phyloP scores from a whole-genome alignment of 2,113 vertebrate genomes.

The Chiloscyllium plagiosum region DNA sequence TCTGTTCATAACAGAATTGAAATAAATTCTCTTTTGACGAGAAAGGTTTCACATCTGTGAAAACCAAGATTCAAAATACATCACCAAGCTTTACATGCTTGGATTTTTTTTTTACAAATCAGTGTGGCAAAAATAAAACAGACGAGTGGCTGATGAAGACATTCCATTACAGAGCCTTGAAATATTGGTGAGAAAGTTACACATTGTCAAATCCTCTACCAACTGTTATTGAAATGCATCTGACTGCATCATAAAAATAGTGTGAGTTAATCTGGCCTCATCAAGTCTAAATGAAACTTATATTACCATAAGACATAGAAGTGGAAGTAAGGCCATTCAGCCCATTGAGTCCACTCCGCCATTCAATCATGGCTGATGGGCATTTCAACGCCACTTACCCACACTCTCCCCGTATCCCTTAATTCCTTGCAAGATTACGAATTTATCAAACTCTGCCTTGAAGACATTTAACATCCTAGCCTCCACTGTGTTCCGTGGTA shows the following conservation, averaged over 20 bases:
- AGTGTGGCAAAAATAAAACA: neutral
- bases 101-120: neutral
- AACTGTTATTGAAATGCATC: neutral
- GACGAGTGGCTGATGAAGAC: neutral
- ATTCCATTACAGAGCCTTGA: neutral
- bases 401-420: too few relatives aligned
- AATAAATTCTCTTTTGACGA: neutral
- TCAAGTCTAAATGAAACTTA: neutral
- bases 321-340: too few relatives aligned
- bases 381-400: too few relatives aligned
- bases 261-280: neutral
- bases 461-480: too few relatives aligned
- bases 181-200: neutral
- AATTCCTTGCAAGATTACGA: too few relatives aligned
- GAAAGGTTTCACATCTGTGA: neutral
- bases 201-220: neutral
- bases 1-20: neutral
- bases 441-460: too few relatives aligned
- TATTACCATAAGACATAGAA: neutral
- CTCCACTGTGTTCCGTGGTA: too few relatives aligned
- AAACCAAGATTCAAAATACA: neutral
- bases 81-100: neutral
- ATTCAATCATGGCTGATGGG: too few relatives aligned
- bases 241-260: neutral
- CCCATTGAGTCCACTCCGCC: too few relatives aligned